Evolutionary conservation across 2,113 vertebrate genomes (phyloP), one percentile per base, ranked within the genome.

Genomic region (Myxocyprinus asiaticus): DNA sequence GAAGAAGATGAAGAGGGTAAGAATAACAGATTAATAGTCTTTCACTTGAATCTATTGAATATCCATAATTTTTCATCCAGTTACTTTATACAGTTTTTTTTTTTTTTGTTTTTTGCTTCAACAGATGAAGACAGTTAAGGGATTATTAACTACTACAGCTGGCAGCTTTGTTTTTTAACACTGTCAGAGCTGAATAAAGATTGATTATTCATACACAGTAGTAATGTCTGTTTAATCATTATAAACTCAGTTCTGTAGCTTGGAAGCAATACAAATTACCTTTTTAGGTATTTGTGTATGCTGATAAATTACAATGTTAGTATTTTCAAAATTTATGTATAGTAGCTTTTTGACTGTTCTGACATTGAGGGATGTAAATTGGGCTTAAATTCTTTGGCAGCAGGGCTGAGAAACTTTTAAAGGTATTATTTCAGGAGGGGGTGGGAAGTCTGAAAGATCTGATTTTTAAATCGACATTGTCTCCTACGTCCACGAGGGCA

Each of bases 1-100:
- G 97, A 99, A 0, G 97, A 98, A 7, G 97, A 98, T 62, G 98
- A 95, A 47, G 94, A 94, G 83, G 94, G 92, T 91, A 78, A 84
- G 84, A n/a, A 51, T 12, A 4, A 44, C 3, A 22, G 44, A 48
- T 12, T 2, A 58, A 2, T 58, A 12, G 15, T 48, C 62, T 42
- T 4, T 12, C 17, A 56, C 7, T 71, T 15, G 1, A 50, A 5
- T 9, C 3, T 47, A 12, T 65, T n/a, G n/a, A n/a, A 14, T 65
- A 5, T 75, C n/a, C 7, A 42, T 51, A 33, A 33, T 44, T 33
- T 73, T 63, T 63, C 9, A n/a, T 76, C 14, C 4, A 5, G 47
- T 66, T 43, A 3, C 6, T 63, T 33, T 33, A 12, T 7, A 53
- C 0, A n/a, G 12, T n/a, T 53, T 55, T 59, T 76, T 6, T 66